A percentile compares a stretch with the other conserved stretches of the same genome.
Conservation (phyloP, 2,888 invertebrate genomes). For the Drosophila antonietae region DNA sequence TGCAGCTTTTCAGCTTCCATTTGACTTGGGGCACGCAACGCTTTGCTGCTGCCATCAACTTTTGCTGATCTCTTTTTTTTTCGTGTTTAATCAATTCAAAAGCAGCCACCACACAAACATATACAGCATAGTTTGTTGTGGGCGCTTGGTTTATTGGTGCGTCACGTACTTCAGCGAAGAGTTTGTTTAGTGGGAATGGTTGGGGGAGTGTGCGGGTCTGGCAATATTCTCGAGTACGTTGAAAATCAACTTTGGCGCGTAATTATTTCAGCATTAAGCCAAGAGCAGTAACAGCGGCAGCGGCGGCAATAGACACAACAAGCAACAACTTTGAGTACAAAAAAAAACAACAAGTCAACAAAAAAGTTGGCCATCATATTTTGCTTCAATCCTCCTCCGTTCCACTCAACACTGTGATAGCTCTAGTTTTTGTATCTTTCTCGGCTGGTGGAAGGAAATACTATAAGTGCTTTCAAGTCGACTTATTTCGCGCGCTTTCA, state of each 20-base stretch:
- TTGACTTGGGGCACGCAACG: constrained; percentile 31
- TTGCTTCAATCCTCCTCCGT: neutral
- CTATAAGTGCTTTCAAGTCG: constrained; percentile 59
- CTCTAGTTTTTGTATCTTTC: constrained; percentile 35
- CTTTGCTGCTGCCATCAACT: constrained; percentile 32
- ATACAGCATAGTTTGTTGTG: constrained; percentile 25
- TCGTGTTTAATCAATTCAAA: constrained; percentile 61
- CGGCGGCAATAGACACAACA: constrained; percentile 23
- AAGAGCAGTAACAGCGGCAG: constrained; percentile 11
- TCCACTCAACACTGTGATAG: neutral
- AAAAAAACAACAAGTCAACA: constrained; percentile 41
- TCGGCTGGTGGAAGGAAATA: constrained; percentile 24
- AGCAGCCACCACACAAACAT: constrained; percentile 10
- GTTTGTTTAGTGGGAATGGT: constrained; percentile 27
- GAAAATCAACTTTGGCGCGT: constrained; percentile 56
- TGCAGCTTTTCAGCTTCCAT: constrained; percentile 6
- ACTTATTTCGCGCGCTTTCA: constrained; percentile 55
- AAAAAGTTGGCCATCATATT: constrained; percentile 67
- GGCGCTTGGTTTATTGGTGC: constrained; percentile 50
- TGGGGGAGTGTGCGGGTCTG: neutral
- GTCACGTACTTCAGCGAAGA: constrained; percentile 61
- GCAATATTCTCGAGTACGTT: constrained; percentile 37
- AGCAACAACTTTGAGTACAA: constrained; percentile 36
- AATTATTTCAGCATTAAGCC: constrained; percentile 68
- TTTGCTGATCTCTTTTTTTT: constrained; percentile 59